Conservation (phyloP, 2,888 invertebrate genomes). For the Hedychridium roseum region DNA sequence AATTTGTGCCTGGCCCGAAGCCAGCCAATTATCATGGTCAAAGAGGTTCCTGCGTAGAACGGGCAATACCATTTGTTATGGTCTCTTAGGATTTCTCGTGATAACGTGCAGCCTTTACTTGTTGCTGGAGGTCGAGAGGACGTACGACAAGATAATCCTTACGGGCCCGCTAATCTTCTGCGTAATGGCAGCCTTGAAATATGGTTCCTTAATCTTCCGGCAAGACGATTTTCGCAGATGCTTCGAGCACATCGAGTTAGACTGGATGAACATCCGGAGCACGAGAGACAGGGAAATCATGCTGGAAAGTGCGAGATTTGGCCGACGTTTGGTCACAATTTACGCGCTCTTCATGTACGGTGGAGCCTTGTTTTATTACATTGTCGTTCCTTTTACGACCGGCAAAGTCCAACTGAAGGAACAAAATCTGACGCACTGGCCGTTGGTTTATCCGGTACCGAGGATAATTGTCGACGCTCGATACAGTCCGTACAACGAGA, state of each 20-base stretch:
- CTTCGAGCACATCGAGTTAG: conserved; percentile 34
- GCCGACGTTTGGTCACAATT: conserved; percentile 29
- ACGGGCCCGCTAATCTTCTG: conserved; percentile 45
- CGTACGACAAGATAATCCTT: conserved; percentile 29
- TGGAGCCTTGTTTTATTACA: conserved; percentile 28
- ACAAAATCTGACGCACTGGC: conserved; percentile 35
- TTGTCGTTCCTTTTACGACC: conserved; percentile 20
- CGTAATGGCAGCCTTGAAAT: conserved; percentile 44
- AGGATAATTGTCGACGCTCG: conserved; percentile 28
- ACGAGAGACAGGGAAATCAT: conserved; percentile 42
- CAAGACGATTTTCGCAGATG: conserved; percentile 35
- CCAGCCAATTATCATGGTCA: background rate
- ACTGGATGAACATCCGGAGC: conserved; percentile 37
- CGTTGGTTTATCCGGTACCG: conserved; percentile 38
- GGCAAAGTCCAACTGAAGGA: conserved; percentile 13
- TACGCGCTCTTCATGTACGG: conserved; percentile 35
- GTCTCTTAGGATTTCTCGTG: conserved; percentile 37
- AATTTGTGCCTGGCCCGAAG: conserved; percentile 32
- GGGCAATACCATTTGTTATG: conserved; percentile 25
- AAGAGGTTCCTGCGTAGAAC: conserved; percentile 15
- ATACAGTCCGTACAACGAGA: conserved; percentile 31
- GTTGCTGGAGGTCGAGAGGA: conserved; percentile 31
- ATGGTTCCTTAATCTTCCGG: conserved; percentile 31
- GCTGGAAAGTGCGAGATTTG: conserved; percentile 37
- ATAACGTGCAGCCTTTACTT: conserved; percentile 35